Evolutionary conservation across 2,797 vertebrate genomes (phyloP), one percentile per base, ranked within the genome.

Genomic region (Lycodopsis pacificus): DNA sequence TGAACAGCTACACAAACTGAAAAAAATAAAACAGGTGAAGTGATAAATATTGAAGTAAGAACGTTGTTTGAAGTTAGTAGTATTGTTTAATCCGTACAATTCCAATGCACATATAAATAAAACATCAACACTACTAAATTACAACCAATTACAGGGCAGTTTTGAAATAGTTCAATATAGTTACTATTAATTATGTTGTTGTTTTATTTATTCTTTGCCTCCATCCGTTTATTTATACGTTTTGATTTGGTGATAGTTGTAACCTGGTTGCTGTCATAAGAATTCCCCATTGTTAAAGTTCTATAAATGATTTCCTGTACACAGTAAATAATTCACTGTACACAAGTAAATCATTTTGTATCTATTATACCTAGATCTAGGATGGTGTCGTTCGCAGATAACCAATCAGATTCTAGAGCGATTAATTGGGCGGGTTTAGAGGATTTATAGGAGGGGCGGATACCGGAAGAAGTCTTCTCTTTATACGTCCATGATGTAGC

Each of bases 391-490:
- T 22, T 15, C 7, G 0, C 5, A 38, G 20, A 12, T 14, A 80
- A 56, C 94, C 93, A 95, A 95, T 95, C 71, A 81, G 14, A 86
- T 44, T 54, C 1, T n/a, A 54, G 56, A 27, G 22, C 14, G 0
- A 1, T 14, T 63, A 59, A 2, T 4, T 73, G 74, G 91, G 90
- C 83, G 81, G 65, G 68, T 0, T 48, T 63, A 7, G 2, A 0
- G 5, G 12, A 6, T 1, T 17, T 17, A 22, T 11, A 15, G 11
- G 25, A 56, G 83, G 53, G 75, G 77, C 58, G 36, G 30, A 6
- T 14, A 42, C n/a, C 27, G 66, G 79, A 86, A 81, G 53, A 76
- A 42, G 59, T 34, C 7, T 57, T 32, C 12, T 2, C 12, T 14
- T 14, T 10, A 32, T 17, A 10, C 11, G 22, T 22, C n/a, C 49